Conservation (phyloP, 2,797 vertebrate genomes). For the Oophaga sylvatica region DNA sequence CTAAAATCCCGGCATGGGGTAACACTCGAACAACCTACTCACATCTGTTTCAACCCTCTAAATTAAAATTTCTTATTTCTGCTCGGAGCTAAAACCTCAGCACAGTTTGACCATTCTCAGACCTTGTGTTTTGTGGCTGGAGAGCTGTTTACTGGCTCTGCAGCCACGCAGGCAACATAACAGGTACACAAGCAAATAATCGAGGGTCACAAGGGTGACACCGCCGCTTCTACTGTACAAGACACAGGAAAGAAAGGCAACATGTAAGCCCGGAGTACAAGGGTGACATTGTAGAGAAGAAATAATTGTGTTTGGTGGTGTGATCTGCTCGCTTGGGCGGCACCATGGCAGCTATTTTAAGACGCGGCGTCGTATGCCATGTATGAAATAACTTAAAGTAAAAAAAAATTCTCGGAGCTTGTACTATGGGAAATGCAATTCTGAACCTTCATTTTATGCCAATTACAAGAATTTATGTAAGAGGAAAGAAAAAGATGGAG, state of each 20-base stretch:
- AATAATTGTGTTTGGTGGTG: constrained; percentile 37
- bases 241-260: constrained; percentile 11
- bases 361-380: not conserved
- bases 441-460: constrained; percentile 17
- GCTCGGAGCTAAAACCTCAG: constrained; percentile 10
- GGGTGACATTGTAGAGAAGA: constrained; percentile 14
- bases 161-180: constrained; percentile 17
- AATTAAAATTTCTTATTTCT: constrained; percentile 38
- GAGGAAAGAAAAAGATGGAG: constrained; percentile 16
- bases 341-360: constrained; percentile 11
- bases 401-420: not conserved
- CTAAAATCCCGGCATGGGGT: constrained; percentile 34
- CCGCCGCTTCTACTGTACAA: not conserved
- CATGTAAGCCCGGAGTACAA: not conserved
- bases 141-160: not conserved
- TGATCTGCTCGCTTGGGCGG: constrained; percentile 16
- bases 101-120: constrained; percentile 14
- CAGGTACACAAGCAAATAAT: constrained; percentile 36
- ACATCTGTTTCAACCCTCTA: constrained; percentile 51
- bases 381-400: not conserved
- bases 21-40: constrained; percentile 45
- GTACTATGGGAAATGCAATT: constrained; percentile 23
- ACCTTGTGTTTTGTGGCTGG: not conserved
- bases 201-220: constrained; percentile 41
- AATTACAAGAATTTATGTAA: not conserved